phyloP scores from a whole-genome alignment of 2,113 vertebrate species.

The Actenoides hombroni region DNA sequence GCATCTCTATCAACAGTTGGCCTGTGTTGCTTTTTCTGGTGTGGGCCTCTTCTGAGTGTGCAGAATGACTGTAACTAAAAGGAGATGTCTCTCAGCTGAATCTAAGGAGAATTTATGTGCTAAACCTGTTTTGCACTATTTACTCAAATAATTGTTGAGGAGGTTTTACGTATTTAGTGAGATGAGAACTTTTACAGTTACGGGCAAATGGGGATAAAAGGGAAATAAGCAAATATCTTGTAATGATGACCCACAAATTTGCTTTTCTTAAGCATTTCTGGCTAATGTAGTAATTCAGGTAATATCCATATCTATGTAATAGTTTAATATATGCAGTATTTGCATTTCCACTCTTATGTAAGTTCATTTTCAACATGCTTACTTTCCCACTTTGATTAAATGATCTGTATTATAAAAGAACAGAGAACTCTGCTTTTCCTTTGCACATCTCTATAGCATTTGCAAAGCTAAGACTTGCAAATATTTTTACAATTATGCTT shows the following conservation, averaged over 20 bases:
- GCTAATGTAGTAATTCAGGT: background rate
- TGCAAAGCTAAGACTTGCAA: slow-evolving; percentile 41
- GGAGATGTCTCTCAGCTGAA: background rate
- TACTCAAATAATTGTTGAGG: background rate
- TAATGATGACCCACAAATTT: background rate
- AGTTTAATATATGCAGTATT: background rate
- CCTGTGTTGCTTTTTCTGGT: background rate
- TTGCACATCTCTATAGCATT: background rate
- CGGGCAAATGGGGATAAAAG: background rate
- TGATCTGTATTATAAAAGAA: background rate
- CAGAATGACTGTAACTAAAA: too few species aligned
- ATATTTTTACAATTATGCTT: background rate
- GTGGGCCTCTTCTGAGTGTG: too few species aligned
- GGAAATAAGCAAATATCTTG: background rate
- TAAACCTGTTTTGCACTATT: background rate
- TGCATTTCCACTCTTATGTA: background rate
- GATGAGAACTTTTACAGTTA: background rate
- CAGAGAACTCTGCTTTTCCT: background rate
- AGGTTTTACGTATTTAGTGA: background rate
- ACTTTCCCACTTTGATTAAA: background rate
- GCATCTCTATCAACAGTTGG: background rate
- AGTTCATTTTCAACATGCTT: background rate
- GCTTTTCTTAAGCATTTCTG: background rate
- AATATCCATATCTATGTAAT: background rate
- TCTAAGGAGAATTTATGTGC: background rate